Evolutionary conservation across 2,888 invertebrate species (phyloP).

Genomic region (Sympetrum striolatum): DNA sequence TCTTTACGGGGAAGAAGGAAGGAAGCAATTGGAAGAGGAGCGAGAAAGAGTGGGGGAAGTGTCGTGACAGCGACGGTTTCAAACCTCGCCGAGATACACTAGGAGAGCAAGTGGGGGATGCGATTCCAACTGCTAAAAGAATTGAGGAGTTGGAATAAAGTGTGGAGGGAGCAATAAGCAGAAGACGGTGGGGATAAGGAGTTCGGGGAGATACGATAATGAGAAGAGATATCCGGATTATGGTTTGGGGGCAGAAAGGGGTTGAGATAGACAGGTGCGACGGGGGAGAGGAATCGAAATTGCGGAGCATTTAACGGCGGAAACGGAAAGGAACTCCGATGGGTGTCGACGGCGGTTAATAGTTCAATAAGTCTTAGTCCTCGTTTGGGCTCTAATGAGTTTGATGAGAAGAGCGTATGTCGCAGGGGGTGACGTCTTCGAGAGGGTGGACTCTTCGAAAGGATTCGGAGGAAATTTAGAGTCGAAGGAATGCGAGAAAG

Average conservation of each 20-base stretch:
- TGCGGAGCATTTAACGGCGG: neutral
- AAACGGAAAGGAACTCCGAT: slow-evolving; percentile 26
- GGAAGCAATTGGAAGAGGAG: neutral
- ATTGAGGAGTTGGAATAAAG: neutral
- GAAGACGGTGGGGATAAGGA: neutral
- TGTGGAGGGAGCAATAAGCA: neutral
- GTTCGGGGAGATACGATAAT: neutral
- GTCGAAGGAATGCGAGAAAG: slow-evolving; percentile 22
- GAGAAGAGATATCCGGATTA: neutral
- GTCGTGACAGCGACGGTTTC: neutral
- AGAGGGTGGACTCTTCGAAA: neutral
- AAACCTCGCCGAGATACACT: neutral
- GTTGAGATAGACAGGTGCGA: neutral
- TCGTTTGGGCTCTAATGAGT: slow-evolving; percentile 33
- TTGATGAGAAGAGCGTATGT: slow-evolving; percentile 35
- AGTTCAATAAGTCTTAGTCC: slow-evolving; percentile 34
- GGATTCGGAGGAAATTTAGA: neutral
- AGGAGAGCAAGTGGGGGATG: neutral
- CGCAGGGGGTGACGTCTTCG: neutral
- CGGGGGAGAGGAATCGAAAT: neutral
- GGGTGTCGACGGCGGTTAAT: slow-evolving; percentile 34
- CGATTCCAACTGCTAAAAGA: neutral
- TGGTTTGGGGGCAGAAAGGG: neutral
- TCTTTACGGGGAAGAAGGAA: neutral
- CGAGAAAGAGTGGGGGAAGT: neutral